Base-by-base conservation (phyloP, 2,888 invertebrate species). In the Dusona sp. region DNA sequence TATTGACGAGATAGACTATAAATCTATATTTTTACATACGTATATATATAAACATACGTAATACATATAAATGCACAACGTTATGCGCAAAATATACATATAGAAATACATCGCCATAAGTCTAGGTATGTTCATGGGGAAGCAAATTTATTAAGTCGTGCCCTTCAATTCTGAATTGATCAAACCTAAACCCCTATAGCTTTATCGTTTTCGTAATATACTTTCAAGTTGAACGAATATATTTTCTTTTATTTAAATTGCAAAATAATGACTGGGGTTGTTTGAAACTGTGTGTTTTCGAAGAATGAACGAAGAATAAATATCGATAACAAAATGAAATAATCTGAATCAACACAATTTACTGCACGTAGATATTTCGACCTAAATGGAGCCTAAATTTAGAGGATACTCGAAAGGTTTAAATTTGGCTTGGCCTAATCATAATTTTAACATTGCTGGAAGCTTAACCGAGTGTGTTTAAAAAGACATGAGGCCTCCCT, bases 31-130 rank as follows among this genome's bases (percentile, higher is more conserved):
- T 70, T 22, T 65, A 45, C 16, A 61, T 29, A 29, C 13, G 54
- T 16, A 70, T 61, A 61, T n/a, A 33, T 36, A 38, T 38, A 67
- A 33, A 51, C 51, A 51, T 51, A 22, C 51, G 51, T 16, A 77
- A 70, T 61, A 64, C 33, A 36, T 38, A 33, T 33, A 42, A 33
- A 54, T 25, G 19, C 25, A 16, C 38, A 57, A 13, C 22, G 13
- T 33, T 9, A 67, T 22, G 13, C 9, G 38, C 16, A 29, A 68
- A 22, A 51, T 72, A 19, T 72, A 51, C 25, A 33, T 16, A 45
- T 6, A 48, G 8, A 70, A 70, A 48, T 70, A 22, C 9, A n/a
- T 42, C 11, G 22, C 42, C 42, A 22, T 13, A 68, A 38, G 38
- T 45, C 4, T 13, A 4, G 36, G 45, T 68, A 4, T 16, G 25